These are phyloP conservation scores for Orchestia grillus DNA, from an alignment of 1,140 invertebrate species.

Conservation along the genomic window DNA sequence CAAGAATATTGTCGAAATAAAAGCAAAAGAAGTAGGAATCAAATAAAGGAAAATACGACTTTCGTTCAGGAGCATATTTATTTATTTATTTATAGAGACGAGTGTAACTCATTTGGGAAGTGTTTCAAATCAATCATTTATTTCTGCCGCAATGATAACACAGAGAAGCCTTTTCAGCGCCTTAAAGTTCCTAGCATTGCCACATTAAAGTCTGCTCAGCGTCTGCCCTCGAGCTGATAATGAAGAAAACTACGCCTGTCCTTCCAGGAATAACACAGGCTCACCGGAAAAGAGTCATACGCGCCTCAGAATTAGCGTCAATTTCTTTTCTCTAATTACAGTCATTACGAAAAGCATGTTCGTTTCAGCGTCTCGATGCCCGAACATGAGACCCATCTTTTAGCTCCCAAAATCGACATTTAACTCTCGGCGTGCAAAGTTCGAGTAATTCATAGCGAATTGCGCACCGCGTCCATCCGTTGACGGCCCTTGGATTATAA, in stretches of 20 bases:
- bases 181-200: neutral
- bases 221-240: neutral
- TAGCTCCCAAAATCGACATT: neutral
- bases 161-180: neutral
- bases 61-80: no score
- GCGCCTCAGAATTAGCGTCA: neutral
- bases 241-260: neutral
- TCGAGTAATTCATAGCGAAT: neutral
- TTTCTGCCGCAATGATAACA: neutral
- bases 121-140: neutral
- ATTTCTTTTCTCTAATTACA: conserved; percentile 10
- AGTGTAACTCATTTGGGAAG: neutral
- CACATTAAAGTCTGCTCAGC: neutral
- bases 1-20: no score
- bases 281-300: neutral
- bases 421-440: neutral
- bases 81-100: neutral
- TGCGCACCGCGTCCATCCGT: neutral
- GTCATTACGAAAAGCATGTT: neutral
- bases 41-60: no score
- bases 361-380: neutral
- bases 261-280: neutral
- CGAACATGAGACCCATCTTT: neutral
- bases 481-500: neutral
- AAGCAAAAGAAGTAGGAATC: no score